Percentiles rank a stretch among this genome's conserved stretches.
phyloP scores from a whole-genome alignment of 2,113 vertebrate genomes.

The Syrrhaptes paradoxus region DNA sequence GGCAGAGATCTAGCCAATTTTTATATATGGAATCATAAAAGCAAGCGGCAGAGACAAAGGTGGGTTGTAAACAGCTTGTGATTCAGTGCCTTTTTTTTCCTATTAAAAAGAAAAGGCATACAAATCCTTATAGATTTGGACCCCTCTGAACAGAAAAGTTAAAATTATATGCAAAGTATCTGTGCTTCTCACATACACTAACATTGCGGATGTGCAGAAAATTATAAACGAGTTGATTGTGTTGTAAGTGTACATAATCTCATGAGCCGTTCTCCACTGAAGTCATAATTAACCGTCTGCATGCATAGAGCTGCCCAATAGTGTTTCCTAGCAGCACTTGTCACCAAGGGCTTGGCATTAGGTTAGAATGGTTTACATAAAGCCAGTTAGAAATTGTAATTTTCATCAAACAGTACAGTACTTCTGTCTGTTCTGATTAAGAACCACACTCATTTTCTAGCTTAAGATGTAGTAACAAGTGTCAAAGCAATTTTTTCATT shows the following conservation, averaged over 20 bases:
- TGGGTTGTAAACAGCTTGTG: constrained; percentile 26
- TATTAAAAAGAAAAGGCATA: constrained; percentile 42
- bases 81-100: background rate
- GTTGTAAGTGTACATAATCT: constrained; percentile 60
- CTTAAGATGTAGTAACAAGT: constrained; percentile 41
- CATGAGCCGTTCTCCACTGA: constrained; percentile 42
- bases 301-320: background rate
- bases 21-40: constrained; percentile 9
- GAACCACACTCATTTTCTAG: constrained; percentile 47
- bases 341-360: constrained; percentile 35
- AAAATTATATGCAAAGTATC: constrained; percentile 13
- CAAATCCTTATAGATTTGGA: background rate
- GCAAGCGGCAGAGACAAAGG: background rate
- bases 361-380: constrained; percentile 30
- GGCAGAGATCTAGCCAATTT: constrained; percentile 17
- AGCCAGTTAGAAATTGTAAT: constrained; percentile 51
- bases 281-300: constrained; percentile 66
- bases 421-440: constrained; percentile 64
- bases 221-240: constrained; percentile 63
- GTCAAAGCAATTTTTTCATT: constrained; percentile 60
- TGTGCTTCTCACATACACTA: background rate
- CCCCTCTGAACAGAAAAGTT: constrained; percentile 15
- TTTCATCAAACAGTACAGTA: constrained; percentile 26
- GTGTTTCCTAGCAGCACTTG: constrained; percentile 51
- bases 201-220: constrained; percentile 21